A percentile compares a stretch with the other conserved stretches of the same genome.
Conservation (phyloP, 2,113 vertebrate species). For the Syngnathus typhle region DNA sequence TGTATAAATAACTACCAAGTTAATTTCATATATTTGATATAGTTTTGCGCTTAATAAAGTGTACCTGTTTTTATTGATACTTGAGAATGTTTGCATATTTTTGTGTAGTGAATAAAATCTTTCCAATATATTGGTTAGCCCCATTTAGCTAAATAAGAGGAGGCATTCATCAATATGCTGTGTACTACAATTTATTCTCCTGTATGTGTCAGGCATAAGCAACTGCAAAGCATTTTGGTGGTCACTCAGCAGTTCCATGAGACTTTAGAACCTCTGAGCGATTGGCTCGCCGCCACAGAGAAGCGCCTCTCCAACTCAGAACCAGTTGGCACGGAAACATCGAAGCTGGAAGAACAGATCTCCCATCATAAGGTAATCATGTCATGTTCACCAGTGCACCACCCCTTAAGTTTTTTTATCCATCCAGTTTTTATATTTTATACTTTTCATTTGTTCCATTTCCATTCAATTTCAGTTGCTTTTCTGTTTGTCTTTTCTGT, state of each 20-base stretch:
- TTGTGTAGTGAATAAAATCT: no score
- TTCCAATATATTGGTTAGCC: no score
- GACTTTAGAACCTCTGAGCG: conserved; percentile 83
- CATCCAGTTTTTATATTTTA: conserved; percentile 24
- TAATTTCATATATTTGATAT: no score
- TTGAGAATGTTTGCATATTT: no score
- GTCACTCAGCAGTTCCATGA: conserved; percentile 95
- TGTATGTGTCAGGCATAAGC: conserved; percentile 76
- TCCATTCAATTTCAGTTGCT: conserved; percentile 26
- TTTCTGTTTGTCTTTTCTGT: conserved; percentile 38
- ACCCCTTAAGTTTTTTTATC: conserved; percentile 6
- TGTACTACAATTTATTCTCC: background rate
- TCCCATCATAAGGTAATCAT: conserved; percentile 82
- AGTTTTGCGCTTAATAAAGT: no score
- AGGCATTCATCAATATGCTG: no score
- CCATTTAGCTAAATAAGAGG: background rate
- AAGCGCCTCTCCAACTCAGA: conserved; percentile 86
- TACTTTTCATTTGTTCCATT: conserved; percentile 43
- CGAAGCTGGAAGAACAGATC: conserved; percentile 88
- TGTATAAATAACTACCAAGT: background rate
- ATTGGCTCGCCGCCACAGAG: conserved; percentile 83
- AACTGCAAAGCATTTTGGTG: conserved; percentile 86
- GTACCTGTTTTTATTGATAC: no score
- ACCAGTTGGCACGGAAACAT: conserved; percentile 86
- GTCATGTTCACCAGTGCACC: background rate